phyloP scores from a whole-genome alignment of 2,888 invertebrate genomes.

The Drosophila ezoana region DNA sequence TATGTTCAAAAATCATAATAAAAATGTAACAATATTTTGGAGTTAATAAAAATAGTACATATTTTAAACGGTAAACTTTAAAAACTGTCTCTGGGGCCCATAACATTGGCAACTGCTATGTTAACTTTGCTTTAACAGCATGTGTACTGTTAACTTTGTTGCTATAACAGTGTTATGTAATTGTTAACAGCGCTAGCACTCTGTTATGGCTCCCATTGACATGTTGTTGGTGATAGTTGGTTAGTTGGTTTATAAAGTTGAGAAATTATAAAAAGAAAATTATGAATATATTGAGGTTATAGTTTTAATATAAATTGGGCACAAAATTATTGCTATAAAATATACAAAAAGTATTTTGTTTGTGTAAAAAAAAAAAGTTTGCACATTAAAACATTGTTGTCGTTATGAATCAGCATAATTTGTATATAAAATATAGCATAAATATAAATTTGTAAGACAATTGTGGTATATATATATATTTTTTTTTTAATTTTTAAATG shows the following conservation, averaged over 20 bases:
- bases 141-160: constrained; percentile 12
- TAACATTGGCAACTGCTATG: constrained; percentile 23
- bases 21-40: constrained; percentile 74
- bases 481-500: constrained; percentile 46
- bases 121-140: constrained; percentile 7
- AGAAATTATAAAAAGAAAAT: constrained; percentile 59
- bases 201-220: constrained; percentile 39
- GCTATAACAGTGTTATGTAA: constrained; percentile 2
- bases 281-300: constrained; percentile 55
- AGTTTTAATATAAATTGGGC: constrained; percentile 65
- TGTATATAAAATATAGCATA: constrained; percentile 61
- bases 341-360: constrained; percentile 65
- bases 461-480: constrained; percentile 42
- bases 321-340: constrained; percentile 66
- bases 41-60: constrained; percentile 52
- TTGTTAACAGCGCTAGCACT: constrained; percentile 21
- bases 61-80: constrained; percentile 26
- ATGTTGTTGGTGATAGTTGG: constrained; percentile 23
- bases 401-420: constrained; percentile 43
- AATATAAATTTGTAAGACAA: constrained; percentile 61
- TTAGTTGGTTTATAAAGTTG: constrained; percentile 40
- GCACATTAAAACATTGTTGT: constrained; percentile 56
- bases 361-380: constrained; percentile 45
- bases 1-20: constrained; percentile 72
- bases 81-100: constrained; percentile 25